Evolutionary conservation across 2,113 vertebrate species (phyloP).

Genomic region (Pomatostomus ruficeps): DNA sequence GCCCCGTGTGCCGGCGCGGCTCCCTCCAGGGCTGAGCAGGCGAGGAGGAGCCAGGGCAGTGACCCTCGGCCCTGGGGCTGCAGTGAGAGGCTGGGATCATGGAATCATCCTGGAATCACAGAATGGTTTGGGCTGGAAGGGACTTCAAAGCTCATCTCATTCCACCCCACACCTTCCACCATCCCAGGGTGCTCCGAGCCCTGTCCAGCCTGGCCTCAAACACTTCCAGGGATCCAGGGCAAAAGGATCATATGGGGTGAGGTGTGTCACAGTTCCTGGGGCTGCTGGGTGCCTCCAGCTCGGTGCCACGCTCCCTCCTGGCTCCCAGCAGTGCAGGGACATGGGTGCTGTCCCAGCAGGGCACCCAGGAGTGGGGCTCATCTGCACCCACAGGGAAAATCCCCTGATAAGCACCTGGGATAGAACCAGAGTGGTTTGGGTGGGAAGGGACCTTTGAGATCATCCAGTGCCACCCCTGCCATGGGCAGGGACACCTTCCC

Average conservation of each 20-base stretch:
- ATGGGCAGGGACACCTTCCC: neutral
- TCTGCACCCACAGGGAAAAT: neutral
- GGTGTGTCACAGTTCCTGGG: too few species aligned
- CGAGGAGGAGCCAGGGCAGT: neutral
- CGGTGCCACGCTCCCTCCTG: neutral
- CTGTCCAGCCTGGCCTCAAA: neutral
- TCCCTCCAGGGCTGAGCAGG: neutral
- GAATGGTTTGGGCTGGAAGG: neutral
- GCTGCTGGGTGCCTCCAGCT: neutral
- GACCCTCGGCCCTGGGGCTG: neutral
- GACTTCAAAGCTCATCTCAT: neutral
- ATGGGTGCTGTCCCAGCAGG: neutral
- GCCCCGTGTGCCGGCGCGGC: neutral
- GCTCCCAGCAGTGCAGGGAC: neutral
- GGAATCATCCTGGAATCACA: neutral
- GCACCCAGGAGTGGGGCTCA: neutral
- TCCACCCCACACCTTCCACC: neutral
- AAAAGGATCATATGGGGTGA: rapidly evolving
- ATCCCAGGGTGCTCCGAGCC: neutral
- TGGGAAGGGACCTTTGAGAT: neutral
- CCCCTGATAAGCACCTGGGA: too few species aligned
- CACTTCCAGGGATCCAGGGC: neutral
- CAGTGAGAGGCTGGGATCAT: neutral
- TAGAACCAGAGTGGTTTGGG: neutral
- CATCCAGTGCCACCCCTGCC: rapidly evolving